Conservation (phyloP, 2,888 invertebrate species). For the Eupsilia transversa region DNA sequence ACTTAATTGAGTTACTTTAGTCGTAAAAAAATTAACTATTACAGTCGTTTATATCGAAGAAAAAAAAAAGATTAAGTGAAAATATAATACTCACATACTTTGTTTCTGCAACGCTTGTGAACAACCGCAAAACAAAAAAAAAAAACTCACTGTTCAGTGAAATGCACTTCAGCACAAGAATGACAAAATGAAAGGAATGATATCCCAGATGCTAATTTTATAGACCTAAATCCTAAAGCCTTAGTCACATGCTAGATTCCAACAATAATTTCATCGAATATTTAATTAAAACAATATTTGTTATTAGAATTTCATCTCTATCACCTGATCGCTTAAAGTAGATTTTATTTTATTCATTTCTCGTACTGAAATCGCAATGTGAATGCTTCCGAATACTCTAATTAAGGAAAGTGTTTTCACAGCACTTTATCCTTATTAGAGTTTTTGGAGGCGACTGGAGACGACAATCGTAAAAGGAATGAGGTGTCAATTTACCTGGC, state of each 20-base stretch:
- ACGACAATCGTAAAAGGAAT: too few species aligned
- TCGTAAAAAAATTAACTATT: too few species aligned
- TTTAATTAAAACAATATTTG: background rate
- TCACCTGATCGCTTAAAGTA: conserved; percentile 1
- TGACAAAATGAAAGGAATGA: background rate
- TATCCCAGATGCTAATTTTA: background rate
- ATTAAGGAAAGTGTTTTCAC: conserved; percentile 4
- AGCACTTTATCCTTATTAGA: background rate
- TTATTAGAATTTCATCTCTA: conserved; percentile 7
- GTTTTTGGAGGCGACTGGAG: too few species aligned
- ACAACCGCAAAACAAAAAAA: background rate
- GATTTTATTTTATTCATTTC: conserved; percentile 10
- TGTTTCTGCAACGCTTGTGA: conserved; percentile 1
- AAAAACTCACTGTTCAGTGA: background rate
- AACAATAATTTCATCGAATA: background rate
- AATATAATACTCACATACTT: conserved; percentile 4
- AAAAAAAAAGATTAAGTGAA: background rate
- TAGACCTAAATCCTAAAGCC: conserved; percentile 7
- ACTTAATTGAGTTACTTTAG: too few species aligned
- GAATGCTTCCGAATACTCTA: conserved; percentile 6
- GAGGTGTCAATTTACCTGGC: too few species aligned
- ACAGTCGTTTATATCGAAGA: too few species aligned
- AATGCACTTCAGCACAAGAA: conserved; percentile 3
- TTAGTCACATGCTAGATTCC: conserved; percentile 2
- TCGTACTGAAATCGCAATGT: background rate